These are phyloP conservation scores for Sarcoramphus papa DNA, from an alignment of 2,797 vertebrate species.

Conservation along the genomic window DNA sequence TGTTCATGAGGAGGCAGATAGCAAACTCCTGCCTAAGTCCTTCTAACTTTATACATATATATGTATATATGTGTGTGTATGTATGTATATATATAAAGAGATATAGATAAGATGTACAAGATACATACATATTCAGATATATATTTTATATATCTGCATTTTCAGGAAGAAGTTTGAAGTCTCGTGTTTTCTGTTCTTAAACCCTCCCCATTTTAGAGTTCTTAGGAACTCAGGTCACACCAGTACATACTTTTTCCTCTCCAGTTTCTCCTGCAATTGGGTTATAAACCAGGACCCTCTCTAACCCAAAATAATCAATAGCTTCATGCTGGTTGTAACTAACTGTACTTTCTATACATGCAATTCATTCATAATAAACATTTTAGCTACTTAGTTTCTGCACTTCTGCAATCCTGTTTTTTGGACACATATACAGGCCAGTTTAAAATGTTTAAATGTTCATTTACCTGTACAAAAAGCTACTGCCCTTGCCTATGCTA, in stretches of 20 bases:
- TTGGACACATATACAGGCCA: neutral
- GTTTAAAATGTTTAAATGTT: neutral
- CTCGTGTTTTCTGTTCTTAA: neutral
- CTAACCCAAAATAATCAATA: neutral
- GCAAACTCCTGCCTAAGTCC: neutral
- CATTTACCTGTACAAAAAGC: neutral
- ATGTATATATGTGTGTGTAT: accelerated
- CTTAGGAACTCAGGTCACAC: neutral
- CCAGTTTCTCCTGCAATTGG: neutral
- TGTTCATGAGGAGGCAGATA: neutral
- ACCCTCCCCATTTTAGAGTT: neutral
- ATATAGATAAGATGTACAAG: neutral
- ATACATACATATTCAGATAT: neutral
- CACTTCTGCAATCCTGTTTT: neutral
- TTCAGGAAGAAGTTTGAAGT: neutral
- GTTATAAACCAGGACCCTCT: neutral
- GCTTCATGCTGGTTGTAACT: neutral
- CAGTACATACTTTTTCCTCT: neutral
- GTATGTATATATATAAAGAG: neutral
- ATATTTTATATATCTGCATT: neutral
- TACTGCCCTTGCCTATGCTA: neutral
- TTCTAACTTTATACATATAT: neutral
- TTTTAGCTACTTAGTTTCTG: neutral
- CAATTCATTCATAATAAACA: neutral
- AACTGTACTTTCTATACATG: neutral